Evolutionary conservation across 2,113 vertebrate genomes (phyloP).

Genomic region (Lepisosteus osseus): DNA sequence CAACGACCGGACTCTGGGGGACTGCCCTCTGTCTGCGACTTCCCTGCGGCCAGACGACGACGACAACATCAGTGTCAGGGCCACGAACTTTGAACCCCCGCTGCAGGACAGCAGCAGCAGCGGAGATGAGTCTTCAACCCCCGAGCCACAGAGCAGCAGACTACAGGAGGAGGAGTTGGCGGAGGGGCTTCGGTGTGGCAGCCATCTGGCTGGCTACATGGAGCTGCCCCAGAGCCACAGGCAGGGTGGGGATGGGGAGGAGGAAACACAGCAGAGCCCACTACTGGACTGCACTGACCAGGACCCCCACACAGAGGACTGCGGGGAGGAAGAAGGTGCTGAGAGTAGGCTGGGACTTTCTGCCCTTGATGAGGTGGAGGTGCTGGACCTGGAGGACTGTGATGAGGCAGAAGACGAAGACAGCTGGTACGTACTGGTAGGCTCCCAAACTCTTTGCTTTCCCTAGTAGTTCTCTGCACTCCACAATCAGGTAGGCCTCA

Average conservation of each 20-base stretch:
- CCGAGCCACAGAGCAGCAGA: constrained; percentile 13
- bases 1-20: constrained; percentile 42
- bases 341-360: constrained; percentile 36
- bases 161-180: constrained; percentile 36
- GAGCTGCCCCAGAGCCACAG: constrained; percentile 32
- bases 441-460: too few relatives aligned
- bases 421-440: constrained; percentile 72
- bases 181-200: constrained; percentile 24
- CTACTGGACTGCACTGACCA: constrained; percentile 48
- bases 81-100: constrained; percentile 34
- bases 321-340: constrained; percentile 43
- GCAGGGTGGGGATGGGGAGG: constrained; percentile 17
- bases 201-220: constrained; percentile 26
- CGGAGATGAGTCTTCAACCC: constrained; percentile 52
- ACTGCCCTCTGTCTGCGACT: constrained; percentile 38
- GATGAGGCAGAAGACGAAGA: constrained; percentile 73
- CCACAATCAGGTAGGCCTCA: too few relatives aligned
- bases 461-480: too few relatives aligned
- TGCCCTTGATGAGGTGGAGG: constrained; percentile 78
- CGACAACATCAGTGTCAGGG: constrained; percentile 28
- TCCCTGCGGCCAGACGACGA: constrained; percentile 52
- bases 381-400: constrained; percentile 75
- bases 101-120: constrained; percentile 40
- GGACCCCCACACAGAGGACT: constrained; percentile 38
- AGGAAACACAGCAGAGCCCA: constrained; percentile 33